Evolutionary conservation across 2,113 vertebrate genomes (phyloP).

Genomic region (Scatophagus argus): DNA sequence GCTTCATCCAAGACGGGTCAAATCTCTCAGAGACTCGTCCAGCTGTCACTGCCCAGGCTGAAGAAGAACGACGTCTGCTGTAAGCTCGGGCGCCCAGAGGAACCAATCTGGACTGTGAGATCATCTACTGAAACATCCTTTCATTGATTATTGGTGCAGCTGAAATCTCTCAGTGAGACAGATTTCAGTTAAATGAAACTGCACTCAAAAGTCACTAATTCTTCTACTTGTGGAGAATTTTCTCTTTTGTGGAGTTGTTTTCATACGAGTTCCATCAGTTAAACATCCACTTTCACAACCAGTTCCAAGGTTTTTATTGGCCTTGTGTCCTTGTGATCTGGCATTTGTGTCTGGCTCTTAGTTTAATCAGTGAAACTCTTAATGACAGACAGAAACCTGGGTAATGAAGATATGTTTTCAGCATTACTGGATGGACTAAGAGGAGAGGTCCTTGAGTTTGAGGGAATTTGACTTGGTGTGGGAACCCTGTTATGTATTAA

Average conservation of each 20-base stretch:
- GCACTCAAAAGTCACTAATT: no score
- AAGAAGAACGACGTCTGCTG: constrained; percentile 62
- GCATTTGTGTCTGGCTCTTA: neutral
- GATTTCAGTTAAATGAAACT: neutral
- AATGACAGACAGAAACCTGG: neutral
- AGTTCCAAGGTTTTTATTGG: neutral
- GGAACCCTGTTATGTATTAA: no score
- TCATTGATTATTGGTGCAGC: neutral
- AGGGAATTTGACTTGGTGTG: no score
- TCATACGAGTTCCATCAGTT: no score
- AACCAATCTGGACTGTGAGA: constrained; percentile 76
- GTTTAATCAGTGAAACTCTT: neutral
- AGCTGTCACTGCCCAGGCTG: constrained; percentile 72
- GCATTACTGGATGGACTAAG: no score
- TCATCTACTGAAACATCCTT: neutral
- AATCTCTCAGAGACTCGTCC: constrained; percentile 62
- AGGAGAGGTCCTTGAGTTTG: no score
- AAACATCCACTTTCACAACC: no score
- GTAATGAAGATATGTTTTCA: neutral
- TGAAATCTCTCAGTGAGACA: neutral
- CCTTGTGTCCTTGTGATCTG: neutral
- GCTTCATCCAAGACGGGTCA: constrained; percentile 57
- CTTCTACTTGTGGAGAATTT: no score
- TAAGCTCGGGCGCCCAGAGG: constrained; percentile 65
- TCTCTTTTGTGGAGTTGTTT: no score